phyloP scores from a whole-genome alignment of 2,888 invertebrate genomes.

The Diaperis boleti region DNA sequence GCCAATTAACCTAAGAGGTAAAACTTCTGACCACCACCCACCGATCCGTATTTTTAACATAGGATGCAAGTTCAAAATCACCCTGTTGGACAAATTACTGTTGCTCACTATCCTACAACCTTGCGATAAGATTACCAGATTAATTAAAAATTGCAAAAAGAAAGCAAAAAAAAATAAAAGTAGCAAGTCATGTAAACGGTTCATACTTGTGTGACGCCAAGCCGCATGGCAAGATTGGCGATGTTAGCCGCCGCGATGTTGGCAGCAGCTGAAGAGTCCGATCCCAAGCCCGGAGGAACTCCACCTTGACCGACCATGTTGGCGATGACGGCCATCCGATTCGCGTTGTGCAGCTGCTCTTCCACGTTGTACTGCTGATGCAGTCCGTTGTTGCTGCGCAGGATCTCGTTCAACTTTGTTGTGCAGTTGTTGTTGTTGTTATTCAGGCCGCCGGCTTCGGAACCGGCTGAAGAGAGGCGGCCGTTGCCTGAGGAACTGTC shows the following conservation, averaged over 20 bases:
- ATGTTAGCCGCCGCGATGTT: constrained; percentile 79
- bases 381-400: constrained; percentile 71
- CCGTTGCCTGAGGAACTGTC: constrained; percentile 88
- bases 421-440: constrained; percentile 79
- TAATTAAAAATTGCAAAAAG: too few species aligned
- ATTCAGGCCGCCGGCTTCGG: constrained; percentile 79
- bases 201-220: constrained; percentile 67
- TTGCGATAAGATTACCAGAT: too few species aligned
- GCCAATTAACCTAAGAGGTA: too few species aligned
- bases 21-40: too few species aligned
- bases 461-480: constrained; percentile 82
- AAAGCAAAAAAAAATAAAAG: too few species aligned
- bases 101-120: too few species aligned
- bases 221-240: constrained; percentile 79
- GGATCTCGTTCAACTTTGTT: constrained; percentile 69
- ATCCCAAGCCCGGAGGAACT: constrained; percentile 70
- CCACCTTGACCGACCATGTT: constrained; percentile 75
- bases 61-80: too few species aligned
- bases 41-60: too few species aligned
- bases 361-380: constrained; percentile 75
- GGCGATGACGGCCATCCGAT: constrained; percentile 79
- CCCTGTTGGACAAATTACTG: too few species aligned
- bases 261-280: constrained; percentile 70
- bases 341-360: constrained; percentile 69
- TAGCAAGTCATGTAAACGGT: too few species aligned